A percentile compares a stretch with the other conserved stretches of the same genome.
phyloP scores from a whole-genome alignment of 92 coral and sea anemone genomes.

The Epizoanthus illoricatus region DNA sequence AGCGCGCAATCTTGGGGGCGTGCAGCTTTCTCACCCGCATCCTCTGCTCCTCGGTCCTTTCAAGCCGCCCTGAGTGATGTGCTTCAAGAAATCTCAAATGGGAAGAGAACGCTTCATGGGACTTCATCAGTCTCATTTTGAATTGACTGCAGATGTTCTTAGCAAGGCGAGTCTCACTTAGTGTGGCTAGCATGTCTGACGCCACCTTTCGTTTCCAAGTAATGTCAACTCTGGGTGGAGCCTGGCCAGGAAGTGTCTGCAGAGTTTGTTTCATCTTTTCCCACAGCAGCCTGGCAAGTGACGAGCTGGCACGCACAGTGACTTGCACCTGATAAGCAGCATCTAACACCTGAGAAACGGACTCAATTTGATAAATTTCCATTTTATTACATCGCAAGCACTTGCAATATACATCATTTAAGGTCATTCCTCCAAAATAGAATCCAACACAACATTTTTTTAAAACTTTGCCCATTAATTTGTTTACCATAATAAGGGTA shows the following conservation, averaged over 20 bases:
- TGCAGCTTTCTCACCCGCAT: slow-evolving; percentile 86
- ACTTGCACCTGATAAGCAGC: slow-evolving; percentile 97
- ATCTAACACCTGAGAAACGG: slow-evolving; percentile 71
- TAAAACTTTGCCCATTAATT: no score
- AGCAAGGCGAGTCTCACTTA: slow-evolving; percentile 95
- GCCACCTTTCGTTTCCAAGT: slow-evolving; percentile 93
- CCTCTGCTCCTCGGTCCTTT: slow-evolving; percentile 88
- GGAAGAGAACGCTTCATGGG: slow-evolving; percentile 89
- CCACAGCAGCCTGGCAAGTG: slow-evolving; percentile 96
- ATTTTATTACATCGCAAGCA: neutral
- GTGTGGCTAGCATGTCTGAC: slow-evolving; percentile 86
- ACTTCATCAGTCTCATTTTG: slow-evolving; percentile 80
- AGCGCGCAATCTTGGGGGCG: slow-evolving; percentile 97
- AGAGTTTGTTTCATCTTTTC: slow-evolving; percentile 97
- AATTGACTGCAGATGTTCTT: slow-evolving; percentile 93
- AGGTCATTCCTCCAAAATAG: no score
- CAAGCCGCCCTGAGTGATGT: slow-evolving; percentile 90
- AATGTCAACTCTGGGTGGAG: slow-evolving; percentile 87
- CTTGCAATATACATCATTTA: no score
- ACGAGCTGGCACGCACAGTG: slow-evolving; percentile 87
- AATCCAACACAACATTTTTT: no score
- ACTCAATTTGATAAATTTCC: neutral
- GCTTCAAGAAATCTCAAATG: slow-evolving; percentile 80
- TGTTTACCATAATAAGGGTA: no score
- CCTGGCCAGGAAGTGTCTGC: slow-evolving; percentile 89